Evolutionary conservation across 2,797 vertebrate genomes (phyloP).

Genomic region (Coranthus polyacanthus): DNA sequence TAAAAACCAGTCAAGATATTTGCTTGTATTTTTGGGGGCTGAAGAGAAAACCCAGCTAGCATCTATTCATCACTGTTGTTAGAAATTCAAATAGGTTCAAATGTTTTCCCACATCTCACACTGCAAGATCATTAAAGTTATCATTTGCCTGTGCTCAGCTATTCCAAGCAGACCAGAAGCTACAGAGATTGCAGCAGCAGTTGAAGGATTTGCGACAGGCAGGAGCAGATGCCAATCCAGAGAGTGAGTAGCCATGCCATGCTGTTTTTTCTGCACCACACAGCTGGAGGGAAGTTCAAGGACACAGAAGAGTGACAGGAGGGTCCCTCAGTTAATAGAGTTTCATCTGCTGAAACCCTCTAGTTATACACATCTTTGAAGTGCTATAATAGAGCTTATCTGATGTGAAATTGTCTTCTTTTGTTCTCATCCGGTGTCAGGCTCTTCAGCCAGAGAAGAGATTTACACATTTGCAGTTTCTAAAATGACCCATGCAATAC

Average conservation of each 20-base stretch:
- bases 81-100: too few relatives aligned
- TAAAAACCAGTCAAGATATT: neutral
- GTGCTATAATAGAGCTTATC: constrained; percentile 49
- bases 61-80: too few relatives aligned
- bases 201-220: constrained; percentile 94
- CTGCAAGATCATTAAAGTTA: constrained; percentile 6
- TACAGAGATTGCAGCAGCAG: constrained; percentile 92
- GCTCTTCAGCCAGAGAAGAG: constrained; percentile 33
- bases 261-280: constrained; percentile 23
- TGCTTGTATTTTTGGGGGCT: constrained; percentile 2
- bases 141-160: constrained; percentile 83
- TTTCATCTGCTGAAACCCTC: constrained; percentile 64
- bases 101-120: too few relatives aligned
- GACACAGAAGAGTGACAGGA: constrained; percentile 28
- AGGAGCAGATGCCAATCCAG: constrained; percentile 93
- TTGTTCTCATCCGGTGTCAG: constrained; percentile 38
- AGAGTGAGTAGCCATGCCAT: constrained; percentile 88
- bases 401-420: constrained; percentile 41
- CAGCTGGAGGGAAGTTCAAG: constrained; percentile 53
- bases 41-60: too few relatives aligned
- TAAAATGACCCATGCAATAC: constrained; percentile 41
- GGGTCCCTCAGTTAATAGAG: constrained; percentile 53
- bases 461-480: constrained; percentile 71
- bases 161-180: constrained; percentile 92
- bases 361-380: constrained; percentile 65